Conservation (phyloP, 2,888 invertebrate genomes). For the Plebejus anna region DNA sequence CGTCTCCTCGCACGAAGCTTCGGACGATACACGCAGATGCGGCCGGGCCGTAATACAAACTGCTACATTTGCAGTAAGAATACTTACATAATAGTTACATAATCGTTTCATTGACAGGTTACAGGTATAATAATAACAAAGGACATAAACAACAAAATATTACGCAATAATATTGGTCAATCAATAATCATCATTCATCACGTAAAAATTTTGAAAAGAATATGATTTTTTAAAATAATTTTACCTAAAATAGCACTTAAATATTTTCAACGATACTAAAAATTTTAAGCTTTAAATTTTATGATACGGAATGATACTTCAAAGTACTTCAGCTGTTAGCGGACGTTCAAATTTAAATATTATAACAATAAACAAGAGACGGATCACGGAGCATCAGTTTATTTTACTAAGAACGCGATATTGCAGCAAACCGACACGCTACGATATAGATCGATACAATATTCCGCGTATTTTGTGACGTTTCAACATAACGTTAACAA, state of each 20-base stretch:
- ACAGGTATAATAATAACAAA: background rate
- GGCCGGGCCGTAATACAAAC: background rate
- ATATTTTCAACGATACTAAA: background rate
- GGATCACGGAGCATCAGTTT: slow-evolving; percentile 46
- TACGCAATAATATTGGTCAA: too few relatives aligned
- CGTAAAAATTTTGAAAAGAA: too few relatives aligned
- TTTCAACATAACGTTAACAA: background rate
- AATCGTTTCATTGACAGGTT: background rate
- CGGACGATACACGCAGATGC: too few relatives aligned
- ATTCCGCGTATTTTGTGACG: background rate
- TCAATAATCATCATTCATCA: too few relatives aligned
- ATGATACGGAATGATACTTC: slow-evolving; percentile 45
- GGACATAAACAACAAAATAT: too few relatives aligned
- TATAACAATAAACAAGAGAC: slow-evolving; percentile 65
- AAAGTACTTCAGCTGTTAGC: slow-evolving; percentile 56
- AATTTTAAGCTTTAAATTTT: background rate
- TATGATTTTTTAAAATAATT: too few relatives aligned
- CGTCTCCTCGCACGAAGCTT: too few relatives aligned
- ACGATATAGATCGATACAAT: background rate
- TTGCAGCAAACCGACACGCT: slow-evolving; percentile 41
- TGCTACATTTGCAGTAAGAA: background rate
- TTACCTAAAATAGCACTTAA: too few relatives aligned
- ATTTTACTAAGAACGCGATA: slow-evolving; percentile 57
- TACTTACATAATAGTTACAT: background rate
- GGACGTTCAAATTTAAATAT: slow-evolving; percentile 69